A percentile compares a stretch with the other conserved stretches of the same genome.
phyloP scores from a whole-genome alignment of 1,140 invertebrate species.

The Lordiphosa mommai region DNA sequence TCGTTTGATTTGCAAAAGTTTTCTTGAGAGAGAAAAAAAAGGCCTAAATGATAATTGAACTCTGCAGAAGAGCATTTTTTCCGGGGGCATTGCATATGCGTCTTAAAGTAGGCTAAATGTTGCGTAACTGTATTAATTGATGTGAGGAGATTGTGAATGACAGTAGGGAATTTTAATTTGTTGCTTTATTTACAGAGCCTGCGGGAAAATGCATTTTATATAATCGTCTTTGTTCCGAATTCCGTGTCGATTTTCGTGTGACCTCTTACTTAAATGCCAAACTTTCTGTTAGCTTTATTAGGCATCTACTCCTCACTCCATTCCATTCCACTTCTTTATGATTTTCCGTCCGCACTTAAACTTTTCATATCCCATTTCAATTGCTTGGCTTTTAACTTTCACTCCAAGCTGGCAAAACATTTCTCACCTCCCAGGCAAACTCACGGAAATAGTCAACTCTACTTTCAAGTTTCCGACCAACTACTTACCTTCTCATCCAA shows the following conservation, averaged over 20 bases:
- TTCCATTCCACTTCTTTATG: no score
- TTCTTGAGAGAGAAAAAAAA: background rate
- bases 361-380: constrained; percentile 40
- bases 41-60: constrained; percentile 5
- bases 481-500: constrained; percentile 14
- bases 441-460: constrained; percentile 22
- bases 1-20: constrained; percentile 2
- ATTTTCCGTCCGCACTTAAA: background rate
- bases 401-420: constrained; percentile 15
- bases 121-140: constrained; percentile 7
- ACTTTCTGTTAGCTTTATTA: no score
- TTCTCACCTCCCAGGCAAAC: constrained; percentile 27
- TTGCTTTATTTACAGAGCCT: no score
- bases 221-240: no score
- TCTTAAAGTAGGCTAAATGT: constrained; percentile 1
- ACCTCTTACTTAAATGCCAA: no score
- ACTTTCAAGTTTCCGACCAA: constrained; percentile 12
- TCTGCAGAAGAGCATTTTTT: background rate
- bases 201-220: no score
- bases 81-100: background rate
- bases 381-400: constrained; percentile 45
- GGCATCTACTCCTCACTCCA: no score
- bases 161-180: no score
- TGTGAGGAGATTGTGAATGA: no score
- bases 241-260: no score